phyloP scores from a whole-genome alignment of 2,113 vertebrate species.

The Orthonyx spaldingii region DNA sequence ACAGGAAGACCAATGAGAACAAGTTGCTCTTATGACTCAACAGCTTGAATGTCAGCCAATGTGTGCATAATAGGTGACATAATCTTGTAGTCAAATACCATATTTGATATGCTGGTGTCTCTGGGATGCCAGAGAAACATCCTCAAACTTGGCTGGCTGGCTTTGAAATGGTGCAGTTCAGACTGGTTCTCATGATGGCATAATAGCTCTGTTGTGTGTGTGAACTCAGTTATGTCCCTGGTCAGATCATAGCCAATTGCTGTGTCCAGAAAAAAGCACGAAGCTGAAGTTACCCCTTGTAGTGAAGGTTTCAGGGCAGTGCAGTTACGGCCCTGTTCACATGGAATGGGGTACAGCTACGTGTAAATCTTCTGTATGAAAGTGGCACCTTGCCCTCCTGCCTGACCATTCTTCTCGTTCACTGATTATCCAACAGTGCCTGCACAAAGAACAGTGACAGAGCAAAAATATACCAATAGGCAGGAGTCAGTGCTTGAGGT shows the following conservation, averaged over 20 bases:
- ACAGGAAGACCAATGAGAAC: neutral
- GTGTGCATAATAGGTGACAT: neutral
- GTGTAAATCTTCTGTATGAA: neutral
- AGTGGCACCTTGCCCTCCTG: neutral
- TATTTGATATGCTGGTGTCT: neutral
- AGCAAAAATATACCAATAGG: neutral
- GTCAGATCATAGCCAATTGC: neutral
- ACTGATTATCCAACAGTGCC: neutral
- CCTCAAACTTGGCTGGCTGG: accelerated
- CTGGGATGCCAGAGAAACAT: neutral
- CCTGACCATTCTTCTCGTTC: neutral
- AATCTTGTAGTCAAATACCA: neutral
- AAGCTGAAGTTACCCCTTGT: neutral
- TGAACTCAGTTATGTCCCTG: neutral
- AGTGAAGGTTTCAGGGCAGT: neutral
- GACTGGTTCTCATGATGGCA: neutral
- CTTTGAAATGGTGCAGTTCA: neutral
- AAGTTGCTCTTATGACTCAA: neutral
- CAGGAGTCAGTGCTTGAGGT: neutral
- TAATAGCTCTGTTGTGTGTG: neutral
- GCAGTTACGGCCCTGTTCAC: neutral
- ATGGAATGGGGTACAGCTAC: accelerated
- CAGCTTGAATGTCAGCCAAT: neutral
- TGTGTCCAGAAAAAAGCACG: neutral
- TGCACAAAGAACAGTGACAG: neutral